Percentiles rank a stretch among this genome's conserved stretches.
Evolutionary conservation across 1,140 invertebrate genomes (phyloP).

Genomic region (Dendroctonus valens): DNA sequence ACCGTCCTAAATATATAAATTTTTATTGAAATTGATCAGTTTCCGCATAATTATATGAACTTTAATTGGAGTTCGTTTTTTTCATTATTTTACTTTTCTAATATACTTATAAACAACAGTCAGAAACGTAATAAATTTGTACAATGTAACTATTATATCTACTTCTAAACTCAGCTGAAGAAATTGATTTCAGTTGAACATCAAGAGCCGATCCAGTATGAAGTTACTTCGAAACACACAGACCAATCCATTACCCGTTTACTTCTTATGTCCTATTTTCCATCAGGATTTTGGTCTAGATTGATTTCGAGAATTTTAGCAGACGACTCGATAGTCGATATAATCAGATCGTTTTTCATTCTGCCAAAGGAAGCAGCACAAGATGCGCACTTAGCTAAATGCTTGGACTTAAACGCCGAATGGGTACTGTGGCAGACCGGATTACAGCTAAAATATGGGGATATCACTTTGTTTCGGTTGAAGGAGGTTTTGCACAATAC

Average conservation of each 20-base stretch:
- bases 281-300: constrained; percentile 96
- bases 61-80: too few species aligned
- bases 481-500: constrained; percentile 68
- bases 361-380: constrained; percentile 64
- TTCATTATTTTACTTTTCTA: too few species aligned
- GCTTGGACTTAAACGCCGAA: constrained; percentile 72
- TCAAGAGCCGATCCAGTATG: constrained; percentile 43
- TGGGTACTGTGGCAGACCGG: constrained; percentile 97
- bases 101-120: too few species aligned
- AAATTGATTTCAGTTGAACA: too few species aligned
- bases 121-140: too few species aligned
- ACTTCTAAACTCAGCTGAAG: too few species aligned
- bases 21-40: too few species aligned
- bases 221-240: constrained; percentile 40
- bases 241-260: constrained; percentile 63
- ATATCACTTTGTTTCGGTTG: constrained; percentile 76
- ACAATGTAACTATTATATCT: too few species aligned
- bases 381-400: constrained; percentile 61
- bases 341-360: constrained; percentile 69
- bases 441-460: constrained; percentile 79
- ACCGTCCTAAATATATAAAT: too few species aligned
- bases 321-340: constrained; percentile 82
- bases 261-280: constrained; percentile 92
- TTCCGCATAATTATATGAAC: too few species aligned
- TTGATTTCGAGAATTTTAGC: constrained; percentile 89